Evolutionary conservation across 2,888 invertebrate genomes (phyloP), one percentile per base, ranked within the genome.

Genomic region (Vandiemenella viatica): DNA sequence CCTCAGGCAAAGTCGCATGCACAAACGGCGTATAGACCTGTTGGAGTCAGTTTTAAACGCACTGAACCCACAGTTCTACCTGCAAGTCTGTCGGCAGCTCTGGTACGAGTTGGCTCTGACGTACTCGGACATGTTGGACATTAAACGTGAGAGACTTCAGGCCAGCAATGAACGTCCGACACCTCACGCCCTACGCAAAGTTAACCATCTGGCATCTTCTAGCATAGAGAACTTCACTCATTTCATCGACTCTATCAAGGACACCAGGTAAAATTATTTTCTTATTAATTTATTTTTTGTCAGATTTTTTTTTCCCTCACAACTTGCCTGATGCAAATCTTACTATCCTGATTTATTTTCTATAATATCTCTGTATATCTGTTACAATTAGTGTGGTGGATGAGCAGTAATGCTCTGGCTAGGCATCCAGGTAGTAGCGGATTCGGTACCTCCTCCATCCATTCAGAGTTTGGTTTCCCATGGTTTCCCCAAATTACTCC

Each of bases 71-170:
- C 79, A 79, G 47, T 87, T 83, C 64, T 96, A 95, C 63, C 67
- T 89, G 58, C 73, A 79, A 37, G 79, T 85, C 50, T 90, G 89
- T 61, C 75, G 88, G 37, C 82, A 76, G 60, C 71, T 92, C 37
- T 87, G 90, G 83, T 87, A 79, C 61, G 91, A 92, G 62, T 70
- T 92, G 0, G 93, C 83, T 0, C 83, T 87, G 62, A 79, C 78
- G 0, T 85, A 86, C 58, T 77, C 77, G 0, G 81, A 83, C 43
- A 83, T 95, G 59, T 66, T 90, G n/a, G 83, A 90, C 55, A 79
- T 89, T n/a, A 93, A 93, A 65, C 60, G 79, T 2, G 82, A 84
- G 48, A 75, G 73, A 58, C 57, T 84, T 1, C 71, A 74, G 49
- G 74, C 73, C 49, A 67, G 63, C 0, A 67, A 71, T 13, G 73